Percentiles rank a stretch among this genome's conserved stretches.
Evolutionary conservation across 1,140 invertebrate genomes (phyloP).

Genomic region (Leguminivora glycinivorella): DNA sequence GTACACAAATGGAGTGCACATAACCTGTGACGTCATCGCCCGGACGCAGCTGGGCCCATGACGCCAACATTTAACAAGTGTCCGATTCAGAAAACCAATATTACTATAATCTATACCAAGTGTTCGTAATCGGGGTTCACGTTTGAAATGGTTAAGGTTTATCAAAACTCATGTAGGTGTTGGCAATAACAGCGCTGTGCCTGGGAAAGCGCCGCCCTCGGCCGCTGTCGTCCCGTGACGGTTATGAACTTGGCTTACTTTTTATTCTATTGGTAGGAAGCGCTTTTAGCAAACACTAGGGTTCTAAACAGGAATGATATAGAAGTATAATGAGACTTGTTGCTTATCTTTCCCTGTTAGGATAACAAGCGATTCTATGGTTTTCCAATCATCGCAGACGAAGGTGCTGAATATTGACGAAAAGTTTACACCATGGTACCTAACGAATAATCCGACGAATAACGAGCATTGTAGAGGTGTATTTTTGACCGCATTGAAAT

Average conservation of each 20-base stretch:
- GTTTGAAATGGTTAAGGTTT: neutral
- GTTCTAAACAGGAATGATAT: neutral
- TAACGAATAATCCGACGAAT: too few species aligned
- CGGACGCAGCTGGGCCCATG: conserved; percentile 10
- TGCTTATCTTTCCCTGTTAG: too few species aligned
- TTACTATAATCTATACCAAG: neutral
- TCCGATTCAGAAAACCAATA: neutral
- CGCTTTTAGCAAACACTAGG: neutral
- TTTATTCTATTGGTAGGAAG: conserved; percentile 34
- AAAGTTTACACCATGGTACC: too few species aligned
- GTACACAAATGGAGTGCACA: conserved; percentile 14
- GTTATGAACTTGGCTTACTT: conserved; percentile 52
- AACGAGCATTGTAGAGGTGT: too few species aligned
- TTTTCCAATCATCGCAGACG: too few species aligned
- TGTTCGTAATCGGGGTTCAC: neutral
- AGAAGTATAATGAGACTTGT: too few species aligned
- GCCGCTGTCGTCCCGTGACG: conserved; percentile 47
- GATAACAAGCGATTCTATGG: too few species aligned
- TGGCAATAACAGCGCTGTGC: conserved; percentile 33
- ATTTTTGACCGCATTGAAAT: too few species aligned
- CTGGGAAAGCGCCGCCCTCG: conserved; percentile 57
- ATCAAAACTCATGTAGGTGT: conserved; percentile 1
- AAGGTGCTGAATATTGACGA: too few species aligned
- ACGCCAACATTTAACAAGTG: neutral
- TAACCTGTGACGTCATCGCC: conserved; percentile 2